Base-by-base conservation (phyloP, 2,888 invertebrate species). In the Rotaria magnacalcarata region DNA sequence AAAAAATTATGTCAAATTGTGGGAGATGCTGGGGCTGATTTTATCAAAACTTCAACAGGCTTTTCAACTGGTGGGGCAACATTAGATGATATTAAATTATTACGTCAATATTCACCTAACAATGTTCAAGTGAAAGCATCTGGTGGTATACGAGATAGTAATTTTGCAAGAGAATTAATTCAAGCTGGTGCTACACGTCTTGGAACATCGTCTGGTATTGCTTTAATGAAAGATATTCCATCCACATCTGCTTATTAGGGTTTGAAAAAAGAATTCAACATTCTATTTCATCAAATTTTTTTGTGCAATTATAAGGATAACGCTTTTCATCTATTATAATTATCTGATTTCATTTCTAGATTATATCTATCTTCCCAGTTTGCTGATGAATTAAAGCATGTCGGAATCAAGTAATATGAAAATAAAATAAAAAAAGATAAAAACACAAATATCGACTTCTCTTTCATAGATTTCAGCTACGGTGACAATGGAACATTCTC, bases 1-100 rank as follows among this genome's bases (percentile, higher is more conserved):
- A 21, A 27, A 27, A 19, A 54, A 54, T 10, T 56, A 52, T 52
- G 52, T 52, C 34, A 84, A 84, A 84, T 84, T 27, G 52, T 52
- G 21, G 54, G 34, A 16, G 41, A 54, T 27, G 50, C n/a, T 54
- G 47, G 34, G 1, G 84, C 56, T 21, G 84, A 84, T 84, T 84
- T 52, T 54, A 56, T 84, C 1, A 84, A 84, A 41, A 84, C 84
- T 16, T 84, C 84, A 54, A 84, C 84, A n/a, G 84, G 84, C 5
- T 84, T 84, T 84, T 52, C 54, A 54, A 84, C 84, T 4, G 84
- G 84, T 34, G 84, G 84, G 4, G 84, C 84, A 84, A 84, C 84
- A 27, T 24, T 84, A 21, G 84, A 84, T 34, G 84, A 84, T 54
- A 54, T 84, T 54, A 52, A 84, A 84, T 56, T 84, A 24, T n/a